Percentiles rank a stretch among this genome's conserved stretches.
phyloP scores from a whole-genome alignment of 2,888 invertebrate genomes.

The Zygothrica quintamaculata region DNA sequence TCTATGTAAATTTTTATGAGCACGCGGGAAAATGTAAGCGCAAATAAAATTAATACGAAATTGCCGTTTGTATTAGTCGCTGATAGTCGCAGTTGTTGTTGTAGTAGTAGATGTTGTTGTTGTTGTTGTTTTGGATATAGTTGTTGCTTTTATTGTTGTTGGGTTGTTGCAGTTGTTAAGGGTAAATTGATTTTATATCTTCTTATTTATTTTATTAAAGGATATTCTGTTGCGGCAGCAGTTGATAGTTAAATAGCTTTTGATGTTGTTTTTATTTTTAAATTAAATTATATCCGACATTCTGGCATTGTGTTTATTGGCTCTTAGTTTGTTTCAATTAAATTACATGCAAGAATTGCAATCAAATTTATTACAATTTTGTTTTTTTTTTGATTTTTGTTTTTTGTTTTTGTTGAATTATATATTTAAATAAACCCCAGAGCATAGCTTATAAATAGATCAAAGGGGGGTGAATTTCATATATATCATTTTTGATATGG shows the following conservation, averaged over 20 bases:
- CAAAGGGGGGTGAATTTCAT: no score
- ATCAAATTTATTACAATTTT: background rate
- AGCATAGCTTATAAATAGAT: no score
- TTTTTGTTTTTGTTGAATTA: no score
- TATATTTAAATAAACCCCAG: background rate
- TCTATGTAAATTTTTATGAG: slow-evolving; percentile 78
- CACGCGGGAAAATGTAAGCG: slow-evolving; percentile 64
- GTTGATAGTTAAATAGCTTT: slow-evolving; percentile 39
- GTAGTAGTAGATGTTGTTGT: slow-evolving; percentile 20
- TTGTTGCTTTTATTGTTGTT: slow-evolving; percentile 40
- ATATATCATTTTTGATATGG: no score
- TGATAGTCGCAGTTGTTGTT: slow-evolving; percentile 45
- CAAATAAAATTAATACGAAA: slow-evolving; percentile 78
- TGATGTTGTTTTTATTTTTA: slow-evolving; percentile 29
- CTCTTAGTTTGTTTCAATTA: slow-evolving; percentile 7
- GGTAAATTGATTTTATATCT: slow-evolving; percentile 24
- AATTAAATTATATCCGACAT: slow-evolving; percentile 48
- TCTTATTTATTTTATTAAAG: background rate
- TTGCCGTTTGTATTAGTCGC: slow-evolving; percentile 53
- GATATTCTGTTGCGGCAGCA: slow-evolving; percentile 37
- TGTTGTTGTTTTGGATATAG: slow-evolving; percentile 1
- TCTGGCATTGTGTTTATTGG: slow-evolving; percentile 14
- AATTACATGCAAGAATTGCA: slow-evolving; percentile 10
- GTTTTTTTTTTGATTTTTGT: background rate
- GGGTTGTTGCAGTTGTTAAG: slow-evolving; percentile 47